These are phyloP conservation scores for Beris morrisii DNA, from an alignment of 2,888 invertebrate genomes.

Conservation along the genomic window DNA sequence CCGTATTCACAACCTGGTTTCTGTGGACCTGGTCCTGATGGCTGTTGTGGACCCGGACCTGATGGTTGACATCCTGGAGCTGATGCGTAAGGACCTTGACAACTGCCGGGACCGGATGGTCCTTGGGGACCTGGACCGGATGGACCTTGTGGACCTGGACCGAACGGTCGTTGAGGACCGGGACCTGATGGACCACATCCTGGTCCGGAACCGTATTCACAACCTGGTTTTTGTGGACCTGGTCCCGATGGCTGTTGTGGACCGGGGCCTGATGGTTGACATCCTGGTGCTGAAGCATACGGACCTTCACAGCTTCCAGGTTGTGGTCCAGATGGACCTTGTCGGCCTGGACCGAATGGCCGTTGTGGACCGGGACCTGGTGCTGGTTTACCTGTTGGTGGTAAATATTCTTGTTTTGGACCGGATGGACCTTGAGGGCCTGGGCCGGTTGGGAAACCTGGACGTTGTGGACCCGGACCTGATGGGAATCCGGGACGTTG, in stretches of 20 bases:
- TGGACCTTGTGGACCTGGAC: constrained; percentile 3
- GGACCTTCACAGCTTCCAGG: constrained; percentile 14
- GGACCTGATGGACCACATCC: constrained; percentile 4
- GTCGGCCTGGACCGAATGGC: not conserved
- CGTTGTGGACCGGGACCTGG: constrained; percentile 39
- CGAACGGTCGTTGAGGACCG: not conserved
- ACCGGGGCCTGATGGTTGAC: not conserved
- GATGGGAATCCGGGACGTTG: constrained; percentile 2
- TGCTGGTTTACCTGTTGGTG: constrained; percentile 29
- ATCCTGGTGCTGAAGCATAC: constrained; percentile 9
- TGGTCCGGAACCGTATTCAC: constrained; percentile 14
- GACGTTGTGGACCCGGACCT: constrained; percentile 8
- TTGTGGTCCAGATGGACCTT: constrained; percentile 5
- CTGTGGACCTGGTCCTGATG: constrained; percentile 9
- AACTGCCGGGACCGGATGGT: not conserved
- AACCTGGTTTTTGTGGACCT: not conserved
- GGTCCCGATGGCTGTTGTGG: constrained; percentile 15
- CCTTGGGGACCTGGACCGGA: constrained; percentile 4
- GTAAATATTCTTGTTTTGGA: not conserved
- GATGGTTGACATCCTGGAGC: constrained; percentile 10
- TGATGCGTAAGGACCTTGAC: not conserved
- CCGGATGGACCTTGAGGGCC: constrained; percentile 9
- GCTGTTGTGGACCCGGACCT: constrained; percentile 2
- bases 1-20: not conserved
- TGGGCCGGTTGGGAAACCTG: constrained; percentile 9